Evolutionary conservation across 2,888 invertebrate species (phyloP), one percentile per base, ranked within the genome.

Genomic region (Acrobasis repandana): DNA sequence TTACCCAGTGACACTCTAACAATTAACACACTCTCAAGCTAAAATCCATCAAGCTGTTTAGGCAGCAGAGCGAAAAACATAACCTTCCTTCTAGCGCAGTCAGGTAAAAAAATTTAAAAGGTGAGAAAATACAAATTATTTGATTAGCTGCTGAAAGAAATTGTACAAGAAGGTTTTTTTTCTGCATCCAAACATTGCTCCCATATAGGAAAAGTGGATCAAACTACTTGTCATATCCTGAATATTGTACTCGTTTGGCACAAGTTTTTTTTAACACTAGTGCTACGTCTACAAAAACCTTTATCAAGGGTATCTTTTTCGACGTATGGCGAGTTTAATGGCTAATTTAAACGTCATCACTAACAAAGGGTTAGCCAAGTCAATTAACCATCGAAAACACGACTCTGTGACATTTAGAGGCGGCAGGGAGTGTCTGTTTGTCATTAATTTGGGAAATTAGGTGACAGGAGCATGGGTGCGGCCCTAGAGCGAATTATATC

Each of bases 391-490:
- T 88, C 81, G 88, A 87, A 85, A 84, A 83, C 82, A 83, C 75
- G 77, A 75, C 76, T 75, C 72, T 72, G 75, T 83, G 85, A 86
- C 87, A 85, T 85, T 87, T 83, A 84, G 84, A 85, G 76, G 73
- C 72, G 67, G 16, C 72, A 72, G 80, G 82, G 82, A 74, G 83
- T 75, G 78, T 73, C 79, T 90, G 86, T 91, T 91, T 90, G 90
- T 89, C 90, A 89, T 89, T 90, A 90, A 90, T 90, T 90, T 90
- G 79, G 87, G 85, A 79, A 86, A 86, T 87, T 85, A 88, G 86
- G 87, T 87, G 88, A 58, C 58, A 58, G 58, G 16, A 58, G 50
- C 58, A 49, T 9, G 76, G 90, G 90, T 79, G 87, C 80, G 88
- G 87, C 49, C 16, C 16, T 52, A 16, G 36, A 11, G 28, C 28